A percentile compares a stretch with the other conserved stretches of the same genome.
Conservation (phyloP, 2,113 vertebrate genomes). For the Vulpes vulpes region DNA sequence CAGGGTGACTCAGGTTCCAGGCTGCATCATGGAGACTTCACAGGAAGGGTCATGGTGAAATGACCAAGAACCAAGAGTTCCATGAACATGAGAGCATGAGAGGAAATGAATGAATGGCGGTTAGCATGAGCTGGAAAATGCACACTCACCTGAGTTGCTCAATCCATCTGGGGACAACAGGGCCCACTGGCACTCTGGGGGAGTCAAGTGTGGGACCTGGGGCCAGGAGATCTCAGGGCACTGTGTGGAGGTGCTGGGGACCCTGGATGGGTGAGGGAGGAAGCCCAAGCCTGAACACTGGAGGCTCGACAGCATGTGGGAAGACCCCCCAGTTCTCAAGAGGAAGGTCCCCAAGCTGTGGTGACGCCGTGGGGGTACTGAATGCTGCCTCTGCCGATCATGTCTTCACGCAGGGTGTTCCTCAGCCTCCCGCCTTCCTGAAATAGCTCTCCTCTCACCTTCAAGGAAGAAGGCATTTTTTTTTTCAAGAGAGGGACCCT, state of each 20-base stretch:
- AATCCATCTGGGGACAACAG: neutral
- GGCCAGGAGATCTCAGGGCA: neutral
- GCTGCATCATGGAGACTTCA: neutral
- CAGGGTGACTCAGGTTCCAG: conserved; percentile 52
- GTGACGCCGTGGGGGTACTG: accelerated
- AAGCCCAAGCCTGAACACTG: neutral
- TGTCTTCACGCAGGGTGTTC: neutral
- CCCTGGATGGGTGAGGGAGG: neutral
- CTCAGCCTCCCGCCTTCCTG: neutral
- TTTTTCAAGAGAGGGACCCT: neutral
- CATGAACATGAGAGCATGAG: neutral
- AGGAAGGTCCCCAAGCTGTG: neutral
- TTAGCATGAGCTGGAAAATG: neutral
- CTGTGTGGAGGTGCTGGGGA: neutral
- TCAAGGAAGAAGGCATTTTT: neutral
- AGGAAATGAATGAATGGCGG: conserved; percentile 20
- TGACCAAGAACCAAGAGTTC: neutral
- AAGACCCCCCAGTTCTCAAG: accelerated
- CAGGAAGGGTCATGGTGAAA: conserved; percentile 9
- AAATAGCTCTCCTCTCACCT: neutral
- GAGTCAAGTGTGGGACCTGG: neutral
- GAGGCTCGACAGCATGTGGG: no score
- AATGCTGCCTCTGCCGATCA: accelerated
- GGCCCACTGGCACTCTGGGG: neutral
- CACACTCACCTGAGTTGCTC: neutral